Conservation (phyloP, 2,888 invertebrate species). For the Drosophila paramelanica region DNA sequence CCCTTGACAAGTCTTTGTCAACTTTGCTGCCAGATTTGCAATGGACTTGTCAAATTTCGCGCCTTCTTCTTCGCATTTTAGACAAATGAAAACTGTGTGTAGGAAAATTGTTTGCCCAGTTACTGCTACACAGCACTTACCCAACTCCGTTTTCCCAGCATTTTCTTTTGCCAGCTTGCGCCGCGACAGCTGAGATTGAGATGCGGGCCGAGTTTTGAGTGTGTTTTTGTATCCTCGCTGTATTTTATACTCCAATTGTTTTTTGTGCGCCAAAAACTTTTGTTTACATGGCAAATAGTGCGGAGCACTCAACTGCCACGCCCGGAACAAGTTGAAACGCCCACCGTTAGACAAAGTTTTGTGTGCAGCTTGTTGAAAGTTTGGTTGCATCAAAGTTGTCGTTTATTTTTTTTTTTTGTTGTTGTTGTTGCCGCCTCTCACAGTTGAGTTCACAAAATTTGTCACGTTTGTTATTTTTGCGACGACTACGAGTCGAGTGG, state of each 20-base stretch:
- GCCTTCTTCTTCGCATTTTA: slow-evolving; percentile 20
- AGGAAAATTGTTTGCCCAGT: slow-evolving; percentile 9
- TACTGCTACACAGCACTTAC: slow-evolving; percentile 8
- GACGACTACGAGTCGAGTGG: slow-evolving; percentile 26
- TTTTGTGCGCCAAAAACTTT: slow-evolving; percentile 71
- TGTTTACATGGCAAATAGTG: slow-evolving; percentile 76
- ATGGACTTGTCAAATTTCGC: slow-evolving; percentile 55
- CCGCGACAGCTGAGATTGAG: slow-evolving; percentile 31
- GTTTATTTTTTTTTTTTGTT: background rate
- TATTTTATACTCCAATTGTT: slow-evolving; percentile 74
- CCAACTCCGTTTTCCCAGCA: slow-evolving; percentile 3
- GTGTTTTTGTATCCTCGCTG: slow-evolving; percentile 36
- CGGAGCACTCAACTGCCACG: slow-evolving; percentile 28
- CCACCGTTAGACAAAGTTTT: background rate
- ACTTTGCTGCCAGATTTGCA: slow-evolving; percentile 41
- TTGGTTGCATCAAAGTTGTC: slow-evolving; percentile 61
- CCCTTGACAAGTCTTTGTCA: slow-evolving; percentile 8
- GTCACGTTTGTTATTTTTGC: slow-evolving; percentile 83
- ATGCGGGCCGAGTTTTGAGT: slow-evolving; percentile 63
- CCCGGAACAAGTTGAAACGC: slow-evolving; percentile 16
- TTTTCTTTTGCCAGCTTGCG: slow-evolving; percentile 55
- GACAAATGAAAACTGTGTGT: slow-evolving; percentile 37
- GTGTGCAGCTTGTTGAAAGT: slow-evolving; percentile 64
- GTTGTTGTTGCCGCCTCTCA: slow-evolving; percentile 44
- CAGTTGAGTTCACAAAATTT: slow-evolving; percentile 82